A percentile compares a stretch with the other conserved stretches of the same genome.
Conservation (phyloP, 1,140 invertebrate species). For the Popillia japonica region DNA sequence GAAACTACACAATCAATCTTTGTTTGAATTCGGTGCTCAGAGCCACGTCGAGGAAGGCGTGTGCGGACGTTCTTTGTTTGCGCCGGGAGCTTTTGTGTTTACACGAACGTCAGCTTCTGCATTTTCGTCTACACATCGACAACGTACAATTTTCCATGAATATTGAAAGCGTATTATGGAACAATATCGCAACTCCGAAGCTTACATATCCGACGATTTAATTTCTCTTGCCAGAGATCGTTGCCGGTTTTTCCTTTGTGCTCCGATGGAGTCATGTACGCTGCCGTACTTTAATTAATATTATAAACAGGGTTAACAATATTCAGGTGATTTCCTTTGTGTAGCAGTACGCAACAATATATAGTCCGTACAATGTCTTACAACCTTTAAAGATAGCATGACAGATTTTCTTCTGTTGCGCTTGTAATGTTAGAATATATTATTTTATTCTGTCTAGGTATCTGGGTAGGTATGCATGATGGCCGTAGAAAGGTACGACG, state of each 20-base stretch:
- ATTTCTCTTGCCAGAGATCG: neutral
- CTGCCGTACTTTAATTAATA: neutral
- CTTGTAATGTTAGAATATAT: too few relatives aligned
- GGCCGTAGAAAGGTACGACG: too few relatives aligned
- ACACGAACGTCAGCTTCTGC: neutral
- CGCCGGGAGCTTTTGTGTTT: conserved; percentile 3
- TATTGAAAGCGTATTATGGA: conserved; percentile 19
- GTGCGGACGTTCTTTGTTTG: conserved; percentile 18
- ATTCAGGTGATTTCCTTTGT: neutral
- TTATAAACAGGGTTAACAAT: neutral
- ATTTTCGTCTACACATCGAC: neutral
- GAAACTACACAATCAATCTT: conserved; percentile 30
- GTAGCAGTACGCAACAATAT: too few relatives aligned
- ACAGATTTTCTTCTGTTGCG: too few relatives aligned
- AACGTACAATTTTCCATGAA: neutral
- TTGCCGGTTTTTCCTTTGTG: neutral
- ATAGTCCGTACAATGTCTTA: too few relatives aligned
- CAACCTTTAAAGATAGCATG: too few relatives aligned
- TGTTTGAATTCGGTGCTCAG: conserved; percentile 7
- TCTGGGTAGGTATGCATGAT: too few relatives aligned
- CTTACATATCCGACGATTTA: neutral
- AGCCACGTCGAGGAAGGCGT: neutral
- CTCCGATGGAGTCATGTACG: neutral
- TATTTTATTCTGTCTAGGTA: too few relatives aligned
- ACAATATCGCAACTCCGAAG: neutral